These are phyloP conservation scores for Ceyx melanurus DNA, from an alignment of 2,113 vertebrate species.

Conservation along the genomic window DNA sequence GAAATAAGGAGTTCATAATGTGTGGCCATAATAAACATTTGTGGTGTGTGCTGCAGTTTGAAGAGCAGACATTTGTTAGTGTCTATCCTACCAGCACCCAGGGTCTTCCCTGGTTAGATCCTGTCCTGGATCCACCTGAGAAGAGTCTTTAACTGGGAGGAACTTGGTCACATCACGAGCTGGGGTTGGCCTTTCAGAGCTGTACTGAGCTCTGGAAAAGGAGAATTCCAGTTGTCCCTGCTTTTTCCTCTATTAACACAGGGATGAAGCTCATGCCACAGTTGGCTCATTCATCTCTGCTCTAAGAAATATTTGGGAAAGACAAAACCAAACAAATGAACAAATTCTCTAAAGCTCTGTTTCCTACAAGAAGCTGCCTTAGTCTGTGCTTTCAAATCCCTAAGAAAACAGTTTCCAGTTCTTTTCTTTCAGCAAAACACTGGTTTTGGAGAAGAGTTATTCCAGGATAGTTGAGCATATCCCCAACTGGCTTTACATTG, in stretches of 20 bases:
- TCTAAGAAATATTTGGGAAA: not conserved
- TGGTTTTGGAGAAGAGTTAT: not conserved
- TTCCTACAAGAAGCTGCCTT: not conserved
- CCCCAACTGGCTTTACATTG: not conserved
- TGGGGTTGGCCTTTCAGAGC: not conserved
- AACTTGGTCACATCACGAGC: not conserved
- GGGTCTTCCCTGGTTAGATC: not conserved
- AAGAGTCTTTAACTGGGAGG: not conserved
- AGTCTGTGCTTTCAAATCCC: not conserved
- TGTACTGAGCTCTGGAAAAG: not conserved
- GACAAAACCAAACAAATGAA: not conserved
- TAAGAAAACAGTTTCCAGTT: not conserved
- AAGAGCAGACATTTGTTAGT: not conserved
- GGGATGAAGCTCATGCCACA: not conserved
- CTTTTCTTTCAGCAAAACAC: not conserved
- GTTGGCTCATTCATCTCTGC: not conserved
- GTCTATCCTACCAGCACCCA: not conserved
- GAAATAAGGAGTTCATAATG: not conserved
- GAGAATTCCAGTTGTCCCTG: not conserved
- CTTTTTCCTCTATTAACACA: not conserved
- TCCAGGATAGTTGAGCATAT: not conserved
- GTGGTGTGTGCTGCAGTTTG: not conserved
- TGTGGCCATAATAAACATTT: not conserved
- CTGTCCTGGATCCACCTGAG: not conserved
- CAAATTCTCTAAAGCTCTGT: not conserved